Base-by-base conservation (phyloP, 2,113 vertebrate species). In the Typhlomys cinereus region DNA sequence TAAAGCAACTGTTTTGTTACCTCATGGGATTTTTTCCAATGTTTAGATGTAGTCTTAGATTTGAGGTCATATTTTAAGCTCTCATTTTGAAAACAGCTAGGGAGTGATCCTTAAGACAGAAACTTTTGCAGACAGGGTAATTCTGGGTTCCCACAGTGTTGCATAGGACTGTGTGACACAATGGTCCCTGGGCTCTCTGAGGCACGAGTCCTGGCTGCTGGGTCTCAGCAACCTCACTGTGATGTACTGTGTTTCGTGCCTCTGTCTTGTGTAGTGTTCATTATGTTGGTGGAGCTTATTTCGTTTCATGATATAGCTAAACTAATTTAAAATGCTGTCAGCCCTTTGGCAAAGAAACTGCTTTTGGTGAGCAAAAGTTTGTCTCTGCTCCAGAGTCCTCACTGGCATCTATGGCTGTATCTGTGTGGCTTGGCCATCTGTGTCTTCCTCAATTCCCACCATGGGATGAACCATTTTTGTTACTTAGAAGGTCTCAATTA, bases 391-490 rank as follows among this genome's bases (percentile, higher is more conserved):
- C 75, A 50, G 89, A 18, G 78, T 92, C 86, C 87, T 91, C 84
- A 29, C 78, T 57, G 80, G 64, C 61, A 59, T 79, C 88, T 81
- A 39, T 81, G 91, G 91, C 20, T 84, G 64, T 92, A 27, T 95
- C 84, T 88, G 94, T 94, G 94, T 96, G 95, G 94, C 94, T 96
- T 94, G 74, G 95, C 96, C 95, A 71, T 95, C 75, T 91, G 93
- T 97, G 93, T 95, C 88, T 94, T 90, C 94, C 44, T 78, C 67
- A 94, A 59, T 62, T n/a, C 81, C 79, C 71, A 93, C 89, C 69
- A 79, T 85, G 52, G 88, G 80, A 75, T 52, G 90, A 23, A 61
- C 50, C 82, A 10, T 62, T 87, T 94, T 87, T 93, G 57, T 90
- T 91, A 95, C 90, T 87, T 62, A 57, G 50, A 90, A 90, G 48